These are phyloP conservation scores for Nansenia antarctica DNA, from an alignment of 2,113 vertebrate genomes.

Conservation along the genomic window DNA sequence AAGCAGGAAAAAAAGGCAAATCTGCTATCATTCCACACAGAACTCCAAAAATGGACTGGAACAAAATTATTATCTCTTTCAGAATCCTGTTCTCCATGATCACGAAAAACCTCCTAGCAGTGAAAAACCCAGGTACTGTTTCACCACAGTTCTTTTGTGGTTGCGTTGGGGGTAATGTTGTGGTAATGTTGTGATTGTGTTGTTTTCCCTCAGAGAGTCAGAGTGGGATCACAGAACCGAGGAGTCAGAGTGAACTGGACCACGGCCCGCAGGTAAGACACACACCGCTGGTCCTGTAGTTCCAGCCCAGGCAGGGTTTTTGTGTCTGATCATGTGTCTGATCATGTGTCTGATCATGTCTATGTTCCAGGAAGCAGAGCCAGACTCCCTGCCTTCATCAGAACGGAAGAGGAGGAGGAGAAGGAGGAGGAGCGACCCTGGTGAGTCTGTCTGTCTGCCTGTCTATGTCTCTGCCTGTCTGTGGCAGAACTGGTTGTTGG, in stretches of 20 bases:
- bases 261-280: constrained; percentile 75
- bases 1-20: too few species aligned
- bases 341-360: neutral
- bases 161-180: neutral
- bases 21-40: too few species aligned
- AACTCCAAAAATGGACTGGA: too few species aligned
- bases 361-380: constrained; percentile 52
- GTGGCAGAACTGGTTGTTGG: too few species aligned
- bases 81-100: constrained; percentile 93
- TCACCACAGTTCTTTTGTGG: neutral
- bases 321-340: constrained; percentile 4
- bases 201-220: constrained; percentile 9
- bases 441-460: constrained; percentile 36
- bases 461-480: neutral
- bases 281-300: too few species aligned
- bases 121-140: constrained; percentile 83
- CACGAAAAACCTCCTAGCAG: constrained; percentile 87
- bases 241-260: constrained; percentile 64
- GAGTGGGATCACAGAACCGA: constrained; percentile 51
- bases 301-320: too few species aligned
- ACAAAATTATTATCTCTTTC: constrained; percentile 57
- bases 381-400: constrained; percentile 46
- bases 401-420: constrained; percentile 44
- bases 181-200: neutral
- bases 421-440: constrained; percentile 69